phyloP scores from a whole-genome alignment of 1,140 invertebrate genomes.

The Eueides isabella region DNA sequence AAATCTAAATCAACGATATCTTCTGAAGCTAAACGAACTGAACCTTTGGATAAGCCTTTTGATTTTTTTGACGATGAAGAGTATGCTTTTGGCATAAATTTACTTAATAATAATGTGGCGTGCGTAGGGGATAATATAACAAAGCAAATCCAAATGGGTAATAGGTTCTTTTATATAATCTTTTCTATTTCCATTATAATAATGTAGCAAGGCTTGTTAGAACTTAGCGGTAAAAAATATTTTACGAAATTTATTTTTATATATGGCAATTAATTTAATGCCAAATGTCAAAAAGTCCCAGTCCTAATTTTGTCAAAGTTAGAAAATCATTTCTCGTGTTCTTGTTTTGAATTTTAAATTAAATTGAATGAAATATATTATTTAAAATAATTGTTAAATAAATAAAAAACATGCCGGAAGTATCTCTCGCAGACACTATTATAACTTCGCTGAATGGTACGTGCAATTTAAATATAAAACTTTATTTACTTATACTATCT shows the following conservation, averaged over 20 bases:
- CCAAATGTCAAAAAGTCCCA: conserved; percentile 8
- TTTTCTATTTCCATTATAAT: no score
- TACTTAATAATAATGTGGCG: conserved; percentile 70
- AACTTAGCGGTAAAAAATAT: no score
- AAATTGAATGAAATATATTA: conserved; percentile 8
- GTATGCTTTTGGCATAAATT: conserved; percentile 70
- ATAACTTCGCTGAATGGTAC: conserved; percentile 71
- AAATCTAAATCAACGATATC: conserved; percentile 63
- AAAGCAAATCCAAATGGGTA: conserved; percentile 74
- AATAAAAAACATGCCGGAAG: conserved; percentile 61
- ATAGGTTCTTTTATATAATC: conserved; percentile 1
- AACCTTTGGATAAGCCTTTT: conserved; percentile 64
- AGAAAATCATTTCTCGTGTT: conserved; percentile 52
- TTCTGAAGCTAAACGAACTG: conserved; percentile 50
- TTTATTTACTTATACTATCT: conserved; percentile 29
- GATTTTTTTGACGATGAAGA: conserved; percentile 73
- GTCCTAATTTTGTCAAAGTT: conserved; percentile 30
- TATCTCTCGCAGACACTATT: conserved; percentile 63
- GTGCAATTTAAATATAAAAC: conserved; percentile 31
- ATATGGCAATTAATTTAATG: not conserved
- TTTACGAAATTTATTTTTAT: not conserved
- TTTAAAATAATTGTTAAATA: not conserved
- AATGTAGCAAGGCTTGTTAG: no score
- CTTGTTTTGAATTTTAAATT: conserved; percentile 54
- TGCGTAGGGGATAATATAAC: conserved; percentile 72